Conservation (phyloP, 2,797 vertebrate genomes). For the Coregonus suidteri region DNA sequence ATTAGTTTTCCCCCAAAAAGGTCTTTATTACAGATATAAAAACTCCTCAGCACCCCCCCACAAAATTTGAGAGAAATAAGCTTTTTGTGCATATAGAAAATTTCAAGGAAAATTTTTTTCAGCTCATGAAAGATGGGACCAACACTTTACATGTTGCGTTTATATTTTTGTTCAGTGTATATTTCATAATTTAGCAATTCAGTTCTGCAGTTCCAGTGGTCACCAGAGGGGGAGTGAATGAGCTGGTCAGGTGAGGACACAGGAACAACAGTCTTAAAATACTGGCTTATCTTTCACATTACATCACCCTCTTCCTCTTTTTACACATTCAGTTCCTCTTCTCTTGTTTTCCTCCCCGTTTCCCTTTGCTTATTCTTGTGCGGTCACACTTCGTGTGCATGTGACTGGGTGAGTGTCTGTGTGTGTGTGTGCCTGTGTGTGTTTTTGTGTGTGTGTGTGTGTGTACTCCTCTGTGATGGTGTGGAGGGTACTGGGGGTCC, state of each 20-base stretch:
- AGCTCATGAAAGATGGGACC: too few species aligned
- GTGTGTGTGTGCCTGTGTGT: too few species aligned
- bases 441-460: background rate
- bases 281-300: background rate
- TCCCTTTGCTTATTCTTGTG: background rate
- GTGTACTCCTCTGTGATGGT: constrained; percentile 72
- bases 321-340: background rate
- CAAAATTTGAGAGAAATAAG: too few species aligned
- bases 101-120: too few species aligned
- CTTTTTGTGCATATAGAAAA: too few species aligned
- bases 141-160: too few species aligned
- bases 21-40: too few species aligned
- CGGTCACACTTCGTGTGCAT: too few species aligned
- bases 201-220: background rate
- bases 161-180: background rate
- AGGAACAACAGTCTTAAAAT: background rate
- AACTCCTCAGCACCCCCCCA: too few species aligned
- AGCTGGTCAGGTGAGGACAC: too few species aligned
- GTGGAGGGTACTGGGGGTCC: constrained; percentile 60
- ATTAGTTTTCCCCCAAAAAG: too few species aligned
- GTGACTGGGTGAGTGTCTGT: background rate
- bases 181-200: background rate
- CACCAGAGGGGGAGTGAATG: background rate
- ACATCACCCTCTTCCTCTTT: background rate
- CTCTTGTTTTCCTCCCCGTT: background rate